Percentiles rank a stretch among this genome's conserved stretches.
Evolutionary conservation across 2,113 vertebrate genomes (phyloP).

Genomic region (Petrocephalus zakoni): DNA sequence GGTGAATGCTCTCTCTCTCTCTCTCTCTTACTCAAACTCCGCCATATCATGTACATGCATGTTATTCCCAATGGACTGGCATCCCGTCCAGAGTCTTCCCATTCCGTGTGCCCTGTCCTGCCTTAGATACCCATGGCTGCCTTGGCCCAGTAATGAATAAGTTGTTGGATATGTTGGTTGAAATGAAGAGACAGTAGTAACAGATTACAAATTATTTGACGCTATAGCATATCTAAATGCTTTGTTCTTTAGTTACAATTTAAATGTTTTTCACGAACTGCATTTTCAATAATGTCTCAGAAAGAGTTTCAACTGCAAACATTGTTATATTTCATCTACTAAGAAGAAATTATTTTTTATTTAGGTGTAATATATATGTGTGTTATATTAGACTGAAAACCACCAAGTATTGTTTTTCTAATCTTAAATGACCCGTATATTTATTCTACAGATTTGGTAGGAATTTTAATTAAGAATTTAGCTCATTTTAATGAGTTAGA

Average conservation of each 20-base stretch:
- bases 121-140: not conserved
- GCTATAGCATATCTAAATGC: not conserved
- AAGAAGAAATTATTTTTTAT: not conserved
- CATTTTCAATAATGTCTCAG: not conserved
- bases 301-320: not conserved
- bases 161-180: not conserved
- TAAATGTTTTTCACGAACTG: not conserved
- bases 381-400: not conserved
- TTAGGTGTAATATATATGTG: not conserved
- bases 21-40: not conserved
- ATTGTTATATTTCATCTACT: not conserved
- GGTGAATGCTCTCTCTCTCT: not conserved
- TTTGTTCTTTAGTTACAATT: not conserved
- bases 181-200: not conserved
- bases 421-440: slow-evolving; percentile 32
- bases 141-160: not conserved
- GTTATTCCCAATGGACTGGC: not conserved
- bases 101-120: not conserved
- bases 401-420: not conserved
- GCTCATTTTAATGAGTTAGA: slow-evolving; percentile 12
- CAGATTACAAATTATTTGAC: not conserved
- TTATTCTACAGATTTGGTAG: slow-evolving; percentile 34
- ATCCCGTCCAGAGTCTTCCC: not conserved
- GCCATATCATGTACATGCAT: not conserved
- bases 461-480: slow-evolving; percentile 36